Evolutionary conservation across 1,140 invertebrate species (phyloP).

Genomic region (Plutomurus gul): DNA sequence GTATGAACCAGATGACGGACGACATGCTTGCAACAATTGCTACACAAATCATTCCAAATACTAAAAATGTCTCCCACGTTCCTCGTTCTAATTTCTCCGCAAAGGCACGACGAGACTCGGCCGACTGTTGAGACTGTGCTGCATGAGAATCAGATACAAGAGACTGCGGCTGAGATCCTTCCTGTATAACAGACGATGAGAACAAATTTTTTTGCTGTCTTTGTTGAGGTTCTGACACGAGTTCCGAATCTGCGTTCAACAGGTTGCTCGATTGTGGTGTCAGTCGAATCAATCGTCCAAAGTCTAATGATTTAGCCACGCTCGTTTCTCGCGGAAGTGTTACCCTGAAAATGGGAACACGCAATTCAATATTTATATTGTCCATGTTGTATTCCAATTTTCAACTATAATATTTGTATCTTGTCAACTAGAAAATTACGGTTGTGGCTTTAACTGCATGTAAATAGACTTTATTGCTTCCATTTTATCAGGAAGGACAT

Average conservation of each 20-base stretch:
- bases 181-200: neutral
- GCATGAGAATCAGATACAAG: slow-evolving; percentile 1
- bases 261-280: slow-evolving; percentile 42
- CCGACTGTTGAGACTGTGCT: neutral
- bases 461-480: too few relatives aligned
- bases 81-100: slow-evolving; percentile 34
- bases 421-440: too few relatives aligned
- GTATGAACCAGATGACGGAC: slow-evolving; percentile 51
- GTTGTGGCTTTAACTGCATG: too few relatives aligned
- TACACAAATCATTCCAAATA: slow-evolving; percentile 51
- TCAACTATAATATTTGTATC: neutral
- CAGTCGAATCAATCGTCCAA: slow-evolving; percentile 45
- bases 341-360: slow-evolving; percentile 40
- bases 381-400: neutral
- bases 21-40: slow-evolving; percentile 48
- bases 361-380: neutral
- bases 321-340: slow-evolving; percentile 50
- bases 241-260: slow-evolving; percentile 41
- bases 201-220: neutral
- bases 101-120: slow-evolving; percentile 5
- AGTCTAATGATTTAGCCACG: slow-evolving; percentile 52
- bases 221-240: neutral
- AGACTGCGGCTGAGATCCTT: slow-evolving; percentile 8
- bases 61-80: slow-evolving; percentile 47
- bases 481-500: too few relatives aligned